Base-by-base conservation (phyloP, 2,113 vertebrate genomes). In the Dicrurus megarhynchus region DNA sequence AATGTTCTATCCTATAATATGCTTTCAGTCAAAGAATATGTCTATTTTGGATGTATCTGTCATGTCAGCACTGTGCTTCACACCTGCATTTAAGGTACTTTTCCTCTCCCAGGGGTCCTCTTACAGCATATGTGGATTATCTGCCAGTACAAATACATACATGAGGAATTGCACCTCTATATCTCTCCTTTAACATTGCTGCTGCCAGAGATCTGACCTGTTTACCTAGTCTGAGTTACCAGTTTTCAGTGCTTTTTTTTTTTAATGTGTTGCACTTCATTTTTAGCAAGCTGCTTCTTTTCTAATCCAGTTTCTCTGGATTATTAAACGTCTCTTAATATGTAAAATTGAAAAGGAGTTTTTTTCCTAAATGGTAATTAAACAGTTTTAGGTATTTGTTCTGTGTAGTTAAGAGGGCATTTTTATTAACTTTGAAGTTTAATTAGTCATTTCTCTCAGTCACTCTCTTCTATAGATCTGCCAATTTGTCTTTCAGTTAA, bases 401-500 rank as follows among this genome's bases (percentile, higher is more conserved):
- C 64, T 75, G 30, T 63, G n/a, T 85, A 52, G 19, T 63, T 80
- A 67, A 76, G 59, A 88, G 53, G 63, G 30, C 17, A 53, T 65
- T 55, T 85, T 73, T 94, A 52, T 67, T 91, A 83, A 74, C 70
- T 95, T 67, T 71, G 70, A 92, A 92, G 69, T 89, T 87, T 83
- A 94, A 84, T 93, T 95, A 71, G 57, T 55, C 10, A 67, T 74
- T 79, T 73, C 35, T 46, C n/a, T 85, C 60, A 61, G 56, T 88
- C 56, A 42, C 32, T 67, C 59, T 94, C 56, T 82, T 95, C 68
- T 87, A 35, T 37, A 53, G 42, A 71, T 84, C 57, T 86, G 92
- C 79, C 83, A 95, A 52, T 96, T 95, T 91, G 71, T 90, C 71
- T 95, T 93, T 68, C 87, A 85, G 71, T 89, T 96, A 90, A 87